Base-by-base conservation (phyloP, 2,888 invertebrate species). In the Cenopis cana region DNA sequence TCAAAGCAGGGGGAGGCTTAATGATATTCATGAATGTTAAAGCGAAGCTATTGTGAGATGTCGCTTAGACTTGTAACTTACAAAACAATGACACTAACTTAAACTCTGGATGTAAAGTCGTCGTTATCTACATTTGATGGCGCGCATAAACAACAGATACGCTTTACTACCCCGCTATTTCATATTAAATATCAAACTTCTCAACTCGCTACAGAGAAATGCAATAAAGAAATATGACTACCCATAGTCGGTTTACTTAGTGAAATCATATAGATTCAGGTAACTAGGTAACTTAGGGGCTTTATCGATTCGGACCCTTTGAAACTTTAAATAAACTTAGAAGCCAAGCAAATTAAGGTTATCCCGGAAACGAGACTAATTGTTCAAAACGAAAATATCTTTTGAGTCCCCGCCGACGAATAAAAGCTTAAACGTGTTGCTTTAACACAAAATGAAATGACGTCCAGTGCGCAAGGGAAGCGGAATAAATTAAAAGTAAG, bases 51-150 rank as follows among this genome's bases (percentile, higher is more conserved):
- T 88, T 89, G 87, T 87, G 88, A 89, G 89, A 90, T 86, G 90
- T 89, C 87, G 86, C 89, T 89, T 88, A 88, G 86, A 89, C 89
- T 90, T 88, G 89, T 88, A 90, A 90, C 83, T 91, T 89, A 87
- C 87, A 83, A 90, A 92, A 91, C 91, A 93, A 92, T 91, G 90
- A 90, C 88, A 89, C 89, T 88, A 90, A 90, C 87, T 90, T 89
- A 87, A 89, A 88, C 86, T 84, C 84, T 88, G 86, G 88, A 88
- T 90, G 89, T 87, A 89, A 88, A 88, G 86, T 83, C 82, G 79
- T 78, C 82, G 89, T 86, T 90, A 90, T 91, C 91, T 89, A 81
- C 84, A 81, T 88, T 90, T 89, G 88, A 91, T 89, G 86, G 86
- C 83, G 82, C 76, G 82, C 84, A 87, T 89, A 89, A 89, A 90